These are phyloP conservation scores for Caranx melampygus DNA, from an alignment of 2,113 vertebrate species.

Conservation along the genomic window DNA sequence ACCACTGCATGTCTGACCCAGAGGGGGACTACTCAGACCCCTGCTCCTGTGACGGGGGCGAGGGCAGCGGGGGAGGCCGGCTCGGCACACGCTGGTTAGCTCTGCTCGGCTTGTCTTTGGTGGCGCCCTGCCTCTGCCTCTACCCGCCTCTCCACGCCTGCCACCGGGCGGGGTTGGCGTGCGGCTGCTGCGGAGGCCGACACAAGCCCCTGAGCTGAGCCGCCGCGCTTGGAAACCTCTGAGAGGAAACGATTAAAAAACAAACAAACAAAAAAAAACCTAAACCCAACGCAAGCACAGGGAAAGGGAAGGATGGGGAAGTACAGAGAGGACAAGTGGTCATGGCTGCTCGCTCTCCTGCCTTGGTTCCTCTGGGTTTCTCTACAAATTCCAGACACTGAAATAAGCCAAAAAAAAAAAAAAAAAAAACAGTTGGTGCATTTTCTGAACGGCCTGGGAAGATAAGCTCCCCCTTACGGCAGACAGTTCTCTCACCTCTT, in stretches of 20 bases:
- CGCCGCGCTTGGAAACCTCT: conserved; percentile 18
- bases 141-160: conserved; percentile 96
- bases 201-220: conserved; percentile 94
- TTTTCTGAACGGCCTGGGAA: conserved; percentile 78
- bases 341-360: conserved; percentile 56
- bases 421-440: conserved; percentile 67
- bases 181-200: conserved; percentile 96
- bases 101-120: conserved; percentile 92
- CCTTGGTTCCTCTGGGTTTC: conserved; percentile 72
- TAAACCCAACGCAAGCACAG: conserved; percentile 73
- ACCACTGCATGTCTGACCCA: conserved; percentile 99
- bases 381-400: conserved; percentile 79
- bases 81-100: conserved; percentile 97
- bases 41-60: conserved; percentile 94
- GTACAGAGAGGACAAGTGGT: conserved; percentile 47
- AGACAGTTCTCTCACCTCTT: conserved; percentile 75
- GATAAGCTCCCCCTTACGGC: conserved; percentile 80
- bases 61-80: conserved; percentile 85
- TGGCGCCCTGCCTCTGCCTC: conserved; percentile 99
- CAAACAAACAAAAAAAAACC: conserved; percentile 1
- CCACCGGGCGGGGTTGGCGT: conserved; percentile 92
- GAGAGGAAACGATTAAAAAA: not conserved
- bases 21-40: conserved; percentile 99
- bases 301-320: conserved; percentile 68
- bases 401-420: conserved; percentile 73